Percentiles rank a stretch among this genome's conserved stretches.
These are phyloP conservation scores for Cyclura pinguis DNA, from an alignment of 2,797 vertebrate genomes.

Conservation along the genomic window DNA sequence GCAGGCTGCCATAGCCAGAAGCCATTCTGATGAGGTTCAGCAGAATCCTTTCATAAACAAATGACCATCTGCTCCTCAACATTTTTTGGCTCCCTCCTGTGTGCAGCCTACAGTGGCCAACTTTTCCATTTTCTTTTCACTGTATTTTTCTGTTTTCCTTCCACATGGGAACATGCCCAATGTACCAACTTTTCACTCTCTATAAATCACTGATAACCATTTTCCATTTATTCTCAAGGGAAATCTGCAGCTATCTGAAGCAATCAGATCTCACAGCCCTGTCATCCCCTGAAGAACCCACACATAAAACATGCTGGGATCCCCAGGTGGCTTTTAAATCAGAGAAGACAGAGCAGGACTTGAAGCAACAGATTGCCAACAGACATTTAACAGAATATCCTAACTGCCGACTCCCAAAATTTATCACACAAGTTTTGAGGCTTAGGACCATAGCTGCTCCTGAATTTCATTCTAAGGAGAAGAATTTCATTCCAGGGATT, in stretches of 20 bases:
- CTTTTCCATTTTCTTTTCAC: neutral
- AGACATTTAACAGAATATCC: conserved; percentile 1
- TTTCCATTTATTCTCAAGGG: conserved; percentile 27
- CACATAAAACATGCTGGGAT: neutral
- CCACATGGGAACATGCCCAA: conserved; percentile 7
- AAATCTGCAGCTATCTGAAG: conserved; percentile 14
- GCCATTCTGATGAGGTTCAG: neutral
- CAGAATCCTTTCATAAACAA: neutral
- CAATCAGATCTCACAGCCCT: conserved; percentile 3
- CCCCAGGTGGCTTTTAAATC: conserved; percentile 24
- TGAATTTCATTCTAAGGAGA: neutral
- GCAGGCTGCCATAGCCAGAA: neutral
- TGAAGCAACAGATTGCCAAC: neutral
- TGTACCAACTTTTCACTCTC: neutral
- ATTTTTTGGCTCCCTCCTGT: neutral
- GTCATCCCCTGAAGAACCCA: conserved; percentile 5
- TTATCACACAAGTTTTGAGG: neutral
- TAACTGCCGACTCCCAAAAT: neutral
- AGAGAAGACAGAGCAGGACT: neutral
- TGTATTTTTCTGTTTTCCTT: neutral
- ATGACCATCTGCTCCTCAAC: neutral
- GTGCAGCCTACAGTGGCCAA: neutral
- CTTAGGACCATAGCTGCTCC: neutral
- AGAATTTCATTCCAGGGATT: neutral
- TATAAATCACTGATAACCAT: conserved; percentile 19